Base-by-base conservation (phyloP, 2,113 vertebrate genomes). In the Bubo bubo region DNA sequence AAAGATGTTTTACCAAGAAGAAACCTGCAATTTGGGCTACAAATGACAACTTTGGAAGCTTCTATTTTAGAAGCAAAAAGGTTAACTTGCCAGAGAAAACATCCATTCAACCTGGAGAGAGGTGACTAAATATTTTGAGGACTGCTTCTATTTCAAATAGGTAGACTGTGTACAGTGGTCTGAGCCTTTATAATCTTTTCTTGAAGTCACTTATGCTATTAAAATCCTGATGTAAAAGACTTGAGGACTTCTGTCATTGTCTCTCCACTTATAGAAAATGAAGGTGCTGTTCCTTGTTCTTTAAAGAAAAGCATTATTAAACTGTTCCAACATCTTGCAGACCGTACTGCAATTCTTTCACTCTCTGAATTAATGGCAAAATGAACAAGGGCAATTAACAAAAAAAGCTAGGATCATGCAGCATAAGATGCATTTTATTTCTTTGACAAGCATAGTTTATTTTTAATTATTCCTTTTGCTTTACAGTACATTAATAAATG, bases 381-480 rank as follows among this genome's bases (percentile, higher is more conserved):
- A 83, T 4, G 74, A 93, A 72, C 39, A 80, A 9, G 28, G n/a
- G 43, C n/a, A 91, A 77, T 93, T 95, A 87, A 74, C 23, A 86
- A 73, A 72, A 32, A 79, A 84, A 90, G 10, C 34, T 43, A 39
- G 45, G 35, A 77, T 93, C 90, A 86, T 82, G 83, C 50, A 93
- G 86, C 67, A 67, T 90, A 96, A 91, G 74, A 93, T 88, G 50
- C 53, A 81, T 39, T 93, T 96, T 95, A 94, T 96, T 97, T 96
- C 96, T 95, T 93, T 92, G 91, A 96, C 94, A 97, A 91, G 91
- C 89, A 60, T 52, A 97, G 95, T 94, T 97, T 97, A 95, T 93
- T 98, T 98, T 95, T 96, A 95, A 97, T 97, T 96, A 97, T 97
- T 97, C 68, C 72, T 97, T 95, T 96, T 96, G 74, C 86, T 97